phyloP scores from a whole-genome alignment of 2,113 vertebrate species.

The Syngnathoides biaculeatus region DNA sequence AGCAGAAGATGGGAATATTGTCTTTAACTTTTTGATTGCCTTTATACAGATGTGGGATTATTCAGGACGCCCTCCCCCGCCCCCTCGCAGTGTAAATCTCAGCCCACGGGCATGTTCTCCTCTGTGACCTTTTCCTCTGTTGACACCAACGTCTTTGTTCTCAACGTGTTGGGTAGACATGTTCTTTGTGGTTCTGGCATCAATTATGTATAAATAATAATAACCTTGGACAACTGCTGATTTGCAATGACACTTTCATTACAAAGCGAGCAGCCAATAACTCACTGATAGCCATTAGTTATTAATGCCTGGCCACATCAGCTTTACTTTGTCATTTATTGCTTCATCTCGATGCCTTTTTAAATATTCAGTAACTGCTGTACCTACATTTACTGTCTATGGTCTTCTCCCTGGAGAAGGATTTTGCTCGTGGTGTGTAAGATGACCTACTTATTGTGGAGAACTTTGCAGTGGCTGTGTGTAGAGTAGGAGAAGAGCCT shows the following conservation, averaged over 20 bases:
- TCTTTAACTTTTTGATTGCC: conserved; percentile 9
- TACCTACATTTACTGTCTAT: conserved; percentile 79
- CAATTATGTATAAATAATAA: conserved; percentile 85
- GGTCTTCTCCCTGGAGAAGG: conserved; percentile 58
- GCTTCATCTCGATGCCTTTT: conserved; percentile 79
- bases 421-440: conserved; percentile 55
- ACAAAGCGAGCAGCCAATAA: conserved; percentile 75
- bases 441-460: conserved; percentile 60
- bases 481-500: background rate
- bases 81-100: conserved; percentile 47
- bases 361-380: conserved; percentile 82
- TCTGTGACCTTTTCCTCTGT: conserved; percentile 68
- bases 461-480: conserved; percentile 41
- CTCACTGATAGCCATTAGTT: conserved; percentile 76
- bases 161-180: conserved; percentile 56
- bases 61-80: conserved; percentile 19
- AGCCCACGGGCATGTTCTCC: conserved; percentile 53
- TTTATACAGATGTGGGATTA: conserved; percentile 35
- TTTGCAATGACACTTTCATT: conserved; percentile 84
- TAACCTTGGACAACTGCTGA: conserved; percentile 80
- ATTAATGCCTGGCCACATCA: conserved; percentile 78
- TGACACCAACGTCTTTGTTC: conserved; percentile 67
- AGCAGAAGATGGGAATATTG: background rate
- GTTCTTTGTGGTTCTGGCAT: conserved; percentile 73
- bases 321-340: conserved; percentile 82